These are phyloP conservation scores for Eulimnadia texana DNA, from an alignment of 1,140 invertebrate species.

Conservation along the genomic window DNA sequence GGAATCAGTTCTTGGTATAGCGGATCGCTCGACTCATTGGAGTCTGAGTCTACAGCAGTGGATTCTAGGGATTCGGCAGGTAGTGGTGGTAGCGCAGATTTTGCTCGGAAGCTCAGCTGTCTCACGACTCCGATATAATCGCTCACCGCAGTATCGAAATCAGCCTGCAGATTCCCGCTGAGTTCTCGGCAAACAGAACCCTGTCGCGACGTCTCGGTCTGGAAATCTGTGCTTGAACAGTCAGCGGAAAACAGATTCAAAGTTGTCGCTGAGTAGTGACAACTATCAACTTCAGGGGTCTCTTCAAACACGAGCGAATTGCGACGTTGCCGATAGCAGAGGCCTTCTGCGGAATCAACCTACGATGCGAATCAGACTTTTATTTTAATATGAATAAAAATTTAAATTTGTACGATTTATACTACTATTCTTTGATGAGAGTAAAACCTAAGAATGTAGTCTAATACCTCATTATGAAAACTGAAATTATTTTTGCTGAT, in stretches of 20 bases:
- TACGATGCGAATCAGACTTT: too few species aligned
- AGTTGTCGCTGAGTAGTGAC: too few species aligned
- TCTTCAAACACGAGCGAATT: not conserved
- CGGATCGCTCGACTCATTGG: not conserved
- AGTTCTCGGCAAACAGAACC: too few species aligned
- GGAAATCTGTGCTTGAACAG: not conserved
- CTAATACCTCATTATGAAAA: too few species aligned
- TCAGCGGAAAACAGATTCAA: not conserved
- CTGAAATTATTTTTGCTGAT: too few species aligned
- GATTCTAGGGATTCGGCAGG: not conserved
- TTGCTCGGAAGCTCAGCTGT: not conserved
- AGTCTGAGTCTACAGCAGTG: not conserved
- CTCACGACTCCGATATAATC: not conserved
- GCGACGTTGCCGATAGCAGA: not conserved
- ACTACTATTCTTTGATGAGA: not conserved
- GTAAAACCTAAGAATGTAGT: too few species aligned
- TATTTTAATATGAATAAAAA: not conserved
- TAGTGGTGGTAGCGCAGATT: not conserved
- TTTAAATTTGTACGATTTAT: not conserved
- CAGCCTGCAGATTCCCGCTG: not conserved
- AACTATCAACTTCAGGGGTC: too few species aligned
- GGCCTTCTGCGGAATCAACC: not conserved
- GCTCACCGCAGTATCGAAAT: not conserved
- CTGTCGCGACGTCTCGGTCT: not conserved
- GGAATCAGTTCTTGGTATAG: not conserved